Percentiles rank a stretch among this genome's conserved stretches.
phyloP scores from a whole-genome alignment of 2,888 invertebrate genomes.

The Bimastos eiseni region DNA sequence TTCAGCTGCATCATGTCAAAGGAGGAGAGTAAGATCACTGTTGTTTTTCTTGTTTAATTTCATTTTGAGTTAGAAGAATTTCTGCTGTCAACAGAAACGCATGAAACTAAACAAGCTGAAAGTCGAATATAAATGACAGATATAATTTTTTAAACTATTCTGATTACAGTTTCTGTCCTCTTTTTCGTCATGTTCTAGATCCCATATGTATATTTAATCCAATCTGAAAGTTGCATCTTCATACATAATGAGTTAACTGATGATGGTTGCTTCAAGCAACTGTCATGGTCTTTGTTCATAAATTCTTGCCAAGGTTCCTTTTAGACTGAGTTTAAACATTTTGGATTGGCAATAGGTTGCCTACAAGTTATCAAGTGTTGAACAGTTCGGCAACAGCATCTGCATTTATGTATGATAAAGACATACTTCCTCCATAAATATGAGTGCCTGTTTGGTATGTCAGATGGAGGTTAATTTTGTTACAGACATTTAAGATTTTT shows the following conservation, averaged over 20 bases:
- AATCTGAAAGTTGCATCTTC: neutral
- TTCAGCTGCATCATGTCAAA: slow-evolving; percentile 56
- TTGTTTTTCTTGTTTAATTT: neutral
- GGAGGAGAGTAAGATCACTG: slow-evolving; percentile 56
- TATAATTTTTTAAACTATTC: neutral
- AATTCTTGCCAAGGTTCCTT: slow-evolving; percentile 8
- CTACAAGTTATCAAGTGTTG: too few species aligned
- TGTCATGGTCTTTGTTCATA: neutral
- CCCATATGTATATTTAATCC: neutral
- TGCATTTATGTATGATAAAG: too few species aligned
- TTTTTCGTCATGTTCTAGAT: neutral
- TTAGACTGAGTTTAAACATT: too few species aligned
- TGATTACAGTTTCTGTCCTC: neutral
- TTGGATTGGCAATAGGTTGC: too few species aligned
- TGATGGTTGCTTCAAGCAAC: neutral
- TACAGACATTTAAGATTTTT: neutral
- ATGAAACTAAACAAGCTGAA: neutral
- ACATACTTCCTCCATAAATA: neutral
- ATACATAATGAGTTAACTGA: neutral
- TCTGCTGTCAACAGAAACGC: neutral
- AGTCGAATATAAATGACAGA: neutral
- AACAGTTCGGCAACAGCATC: too few species aligned
- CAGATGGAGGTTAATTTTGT: neutral
- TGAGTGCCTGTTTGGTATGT: neutral
- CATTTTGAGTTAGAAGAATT: neutral